These are phyloP conservation scores for Andricus grossulariae DNA, from an alignment of 1,140 invertebrate genomes.

Conservation along the genomic window DNA sequence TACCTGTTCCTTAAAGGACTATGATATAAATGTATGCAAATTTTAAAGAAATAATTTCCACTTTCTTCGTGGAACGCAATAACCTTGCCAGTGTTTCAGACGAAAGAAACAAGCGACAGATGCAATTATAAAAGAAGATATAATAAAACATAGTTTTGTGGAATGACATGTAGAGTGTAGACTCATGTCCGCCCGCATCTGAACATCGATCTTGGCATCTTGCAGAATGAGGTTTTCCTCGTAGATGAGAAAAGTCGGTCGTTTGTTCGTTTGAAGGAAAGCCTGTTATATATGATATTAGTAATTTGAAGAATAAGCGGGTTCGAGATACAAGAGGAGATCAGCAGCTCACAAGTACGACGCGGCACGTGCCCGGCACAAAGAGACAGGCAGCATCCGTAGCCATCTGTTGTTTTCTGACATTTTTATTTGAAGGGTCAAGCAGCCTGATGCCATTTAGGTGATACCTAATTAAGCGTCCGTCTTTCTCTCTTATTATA, in stretches of 20 bases:
- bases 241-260: constrained; percentile 45
- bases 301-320: constrained; percentile 32
- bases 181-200: too few relatives aligned
- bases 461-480: constrained; percentile 50
- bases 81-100: too few relatives aligned
- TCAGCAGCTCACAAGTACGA: constrained; percentile 36
- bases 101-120: too few relatives aligned
- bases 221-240: not conserved
- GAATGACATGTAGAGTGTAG: too few relatives aligned
- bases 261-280: constrained; percentile 37
- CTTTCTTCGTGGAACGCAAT: too few relatives aligned
- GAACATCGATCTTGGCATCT: not conserved
- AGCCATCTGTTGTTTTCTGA: constrained; percentile 67
- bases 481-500: constrained; percentile 27
- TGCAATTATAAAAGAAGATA: too few relatives aligned
- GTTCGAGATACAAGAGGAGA: constrained; percentile 40
- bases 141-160: too few relatives aligned
- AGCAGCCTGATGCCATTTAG: constrained; percentile 40
- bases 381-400: constrained; percentile 61
- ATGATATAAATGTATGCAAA: too few relatives aligned
- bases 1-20: too few relatives aligned
- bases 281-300: constrained; percentile 43
- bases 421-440: constrained; percentile 56
- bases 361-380: constrained; percentile 59
- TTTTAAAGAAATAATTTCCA: too few relatives aligned